phyloP scores from a whole-genome alignment of 2,797 vertebrate genomes.

The Mionectes olivaceus region DNA sequence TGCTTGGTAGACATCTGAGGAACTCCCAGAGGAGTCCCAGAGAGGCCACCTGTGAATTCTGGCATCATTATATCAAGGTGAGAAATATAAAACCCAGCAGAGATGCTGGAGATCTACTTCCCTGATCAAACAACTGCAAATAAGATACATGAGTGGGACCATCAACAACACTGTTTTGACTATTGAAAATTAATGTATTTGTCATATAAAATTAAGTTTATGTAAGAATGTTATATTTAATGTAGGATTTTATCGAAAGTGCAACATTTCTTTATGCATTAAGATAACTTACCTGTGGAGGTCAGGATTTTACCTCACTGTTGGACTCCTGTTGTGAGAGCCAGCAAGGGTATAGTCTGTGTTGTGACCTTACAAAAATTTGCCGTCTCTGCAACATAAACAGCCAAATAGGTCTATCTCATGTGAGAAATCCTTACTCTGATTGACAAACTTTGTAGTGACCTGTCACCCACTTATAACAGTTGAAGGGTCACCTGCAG shows the following conservation, averaged over 20 bases:
- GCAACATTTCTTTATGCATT: accelerated
- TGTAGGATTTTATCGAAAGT: background rate
- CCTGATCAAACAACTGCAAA: background rate
- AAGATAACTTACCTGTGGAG: background rate
- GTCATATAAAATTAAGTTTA: background rate
- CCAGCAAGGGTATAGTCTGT: background rate
- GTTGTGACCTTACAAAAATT: background rate
- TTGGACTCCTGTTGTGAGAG: background rate
- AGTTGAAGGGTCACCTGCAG: background rate
- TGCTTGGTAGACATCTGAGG: background rate
- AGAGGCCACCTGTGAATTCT: background rate
- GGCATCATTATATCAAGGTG: background rate
- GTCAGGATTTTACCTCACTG: background rate
- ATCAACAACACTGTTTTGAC: background rate
- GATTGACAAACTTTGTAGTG: background rate
- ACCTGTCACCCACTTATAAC: background rate
- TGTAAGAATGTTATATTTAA: background rate
- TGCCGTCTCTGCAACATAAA: background rate
- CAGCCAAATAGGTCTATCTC: background rate
- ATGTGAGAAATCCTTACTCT: background rate
- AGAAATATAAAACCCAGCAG: background rate
- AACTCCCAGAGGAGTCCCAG: accelerated
- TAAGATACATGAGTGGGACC: background rate
- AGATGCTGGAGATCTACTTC: background rate
- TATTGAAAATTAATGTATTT: background rate